Evolutionary conservation across 2,113 vertebrate species (phyloP).

Genomic region (Xenopus borealis): DNA sequence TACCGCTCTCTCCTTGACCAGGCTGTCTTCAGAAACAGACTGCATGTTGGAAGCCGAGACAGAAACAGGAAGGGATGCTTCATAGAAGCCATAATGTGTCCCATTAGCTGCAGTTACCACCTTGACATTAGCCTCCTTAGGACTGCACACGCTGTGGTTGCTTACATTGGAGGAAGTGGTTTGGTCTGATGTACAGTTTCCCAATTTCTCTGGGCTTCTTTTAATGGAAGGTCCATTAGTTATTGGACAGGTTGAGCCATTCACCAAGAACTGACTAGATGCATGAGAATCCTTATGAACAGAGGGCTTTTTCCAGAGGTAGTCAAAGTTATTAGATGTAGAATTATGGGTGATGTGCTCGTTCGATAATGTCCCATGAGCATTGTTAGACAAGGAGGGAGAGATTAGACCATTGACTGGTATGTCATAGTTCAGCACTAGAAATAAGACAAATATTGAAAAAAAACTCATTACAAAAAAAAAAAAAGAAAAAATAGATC

Average conservation of each 20-base stretch:
- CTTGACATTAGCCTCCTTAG: conserved; percentile 13
- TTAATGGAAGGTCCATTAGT: conserved; percentile 31
- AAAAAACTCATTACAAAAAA: not conserved
- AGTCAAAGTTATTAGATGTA: conserved; percentile 76
- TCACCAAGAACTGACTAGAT: conserved; percentile 83
- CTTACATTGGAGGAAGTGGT: conserved; percentile 60
- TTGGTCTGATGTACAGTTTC: conserved; percentile 63
- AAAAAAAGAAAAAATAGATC: too few species aligned
- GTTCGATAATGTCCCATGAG: conserved; percentile 78
- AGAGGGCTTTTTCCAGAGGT: conserved; percentile 83
- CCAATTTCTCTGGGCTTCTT: conserved; percentile 75
- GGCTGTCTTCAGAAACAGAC: conserved; percentile 57
- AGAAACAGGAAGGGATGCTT: conserved; percentile 60
- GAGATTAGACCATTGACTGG: conserved; percentile 87
- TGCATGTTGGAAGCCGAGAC: conserved; percentile 58
- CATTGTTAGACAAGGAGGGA: conserved; percentile 60
- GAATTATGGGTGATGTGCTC: conserved; percentile 76
- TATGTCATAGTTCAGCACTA: conserved; percentile 93
- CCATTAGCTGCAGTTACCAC: conserved; percentile 24
- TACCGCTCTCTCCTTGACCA: conserved; percentile 39
- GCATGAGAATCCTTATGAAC: conserved; percentile 76
- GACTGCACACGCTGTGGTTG: conserved; percentile 74
- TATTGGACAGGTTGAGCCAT: conserved; percentile 67
- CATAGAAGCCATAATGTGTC: conserved; percentile 58
- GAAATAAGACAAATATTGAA: not conserved